Evolutionary conservation across 2,113 vertebrate species (phyloP).

Genomic region (Oceanodroma tethys): DNA sequence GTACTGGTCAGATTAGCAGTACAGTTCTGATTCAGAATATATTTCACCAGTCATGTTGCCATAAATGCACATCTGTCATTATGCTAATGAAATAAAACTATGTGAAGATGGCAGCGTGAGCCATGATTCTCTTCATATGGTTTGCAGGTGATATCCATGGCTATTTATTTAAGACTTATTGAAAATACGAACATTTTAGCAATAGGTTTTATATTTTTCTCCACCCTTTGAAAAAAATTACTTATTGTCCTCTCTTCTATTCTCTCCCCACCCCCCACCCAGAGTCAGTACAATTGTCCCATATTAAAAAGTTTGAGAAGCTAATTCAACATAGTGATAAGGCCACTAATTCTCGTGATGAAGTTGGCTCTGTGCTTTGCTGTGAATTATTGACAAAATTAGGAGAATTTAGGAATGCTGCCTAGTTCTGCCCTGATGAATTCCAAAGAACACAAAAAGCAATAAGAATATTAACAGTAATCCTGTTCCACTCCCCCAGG

Average conservation of each 20-base stretch:
- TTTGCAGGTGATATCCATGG: neutral
- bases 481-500: neutral
- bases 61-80: neutral
- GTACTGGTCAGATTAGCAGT: neutral
- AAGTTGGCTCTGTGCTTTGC: neutral
- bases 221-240: neutral
- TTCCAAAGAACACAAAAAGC: neutral
- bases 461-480: neutral
- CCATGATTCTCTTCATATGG: neutral
- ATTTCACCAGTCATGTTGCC: neutral
- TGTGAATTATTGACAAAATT: neutral
- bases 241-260: neutral
- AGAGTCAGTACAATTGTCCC: neutral
- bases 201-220: neutral
- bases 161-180: neutral
- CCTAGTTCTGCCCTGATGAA: neutral
- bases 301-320: neutral
- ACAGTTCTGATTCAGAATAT: neutral
- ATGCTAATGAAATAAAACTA: neutral
- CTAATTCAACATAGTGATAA: neutral
- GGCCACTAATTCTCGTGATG: neutral
- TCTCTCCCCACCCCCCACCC: neutral
- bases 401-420: neutral
- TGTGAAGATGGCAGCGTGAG: neutral
- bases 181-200: neutral